Evolutionary conservation across 2,888 invertebrate species (phyloP).

Genomic region (Druceiella hillmani): DNA sequence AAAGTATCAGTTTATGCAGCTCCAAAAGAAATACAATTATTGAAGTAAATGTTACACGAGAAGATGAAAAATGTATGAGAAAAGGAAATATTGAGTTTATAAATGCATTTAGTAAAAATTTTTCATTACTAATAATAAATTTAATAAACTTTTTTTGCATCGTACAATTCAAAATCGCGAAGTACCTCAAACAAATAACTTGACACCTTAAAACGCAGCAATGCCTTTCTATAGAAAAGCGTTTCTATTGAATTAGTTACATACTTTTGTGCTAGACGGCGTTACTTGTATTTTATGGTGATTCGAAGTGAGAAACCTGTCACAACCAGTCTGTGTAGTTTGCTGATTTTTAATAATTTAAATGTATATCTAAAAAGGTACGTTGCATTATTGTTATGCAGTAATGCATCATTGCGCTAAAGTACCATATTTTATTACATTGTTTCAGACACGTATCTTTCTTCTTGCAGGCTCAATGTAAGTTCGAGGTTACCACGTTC

Average conservation of each 20-base stretch:
- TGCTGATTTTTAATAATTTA: conserved; percentile 8
- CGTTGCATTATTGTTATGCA: conserved; percentile 16
- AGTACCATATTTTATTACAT: conserved; percentile 6
- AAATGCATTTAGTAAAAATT: too few relatives aligned
- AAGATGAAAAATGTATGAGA: too few relatives aligned
- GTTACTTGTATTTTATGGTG: conserved; percentile 6
- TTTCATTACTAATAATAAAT: too few relatives aligned
- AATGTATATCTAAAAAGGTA: conserved; percentile 14
- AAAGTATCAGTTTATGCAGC: too few relatives aligned
- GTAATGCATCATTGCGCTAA: conserved; percentile 18
- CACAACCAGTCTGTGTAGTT: conserved; percentile 9
- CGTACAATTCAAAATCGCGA: too few relatives aligned
- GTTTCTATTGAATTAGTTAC: conserved; percentile 9
- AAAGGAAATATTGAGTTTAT: too few relatives aligned
- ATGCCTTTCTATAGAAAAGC: conserved; percentile 5
- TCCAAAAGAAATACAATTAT: too few relatives aligned
- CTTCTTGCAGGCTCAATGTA: conserved; percentile 10
- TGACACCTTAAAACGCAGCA: conserved; percentile 7
- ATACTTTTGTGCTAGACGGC: conserved; percentile 8
- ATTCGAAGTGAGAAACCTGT: conserved; percentile 7
- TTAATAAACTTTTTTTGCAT: too few relatives aligned
- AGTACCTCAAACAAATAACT: too few relatives aligned
- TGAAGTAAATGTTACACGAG: too few relatives aligned
- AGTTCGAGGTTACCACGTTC: conserved; percentile 5
- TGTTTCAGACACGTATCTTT: too few relatives aligned